Evolutionary conservation across 30 jellyfish, hydroid and myxozoan genomes (phyloP), one percentile per base, ranked within the genome.

Genomic region (Chrysaora quinquecirrha): DNA sequence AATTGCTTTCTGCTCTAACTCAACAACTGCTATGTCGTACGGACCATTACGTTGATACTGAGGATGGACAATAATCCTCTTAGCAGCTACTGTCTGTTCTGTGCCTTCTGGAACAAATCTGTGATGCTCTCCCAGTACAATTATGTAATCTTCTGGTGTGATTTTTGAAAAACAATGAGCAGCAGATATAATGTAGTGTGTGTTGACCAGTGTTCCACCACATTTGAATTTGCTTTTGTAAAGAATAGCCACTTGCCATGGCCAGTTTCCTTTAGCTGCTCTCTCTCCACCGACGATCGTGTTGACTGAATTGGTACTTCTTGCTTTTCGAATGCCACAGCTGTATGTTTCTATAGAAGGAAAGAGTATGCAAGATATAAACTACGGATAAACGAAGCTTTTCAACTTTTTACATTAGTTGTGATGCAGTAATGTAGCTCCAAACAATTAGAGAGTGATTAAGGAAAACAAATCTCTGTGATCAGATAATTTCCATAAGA

Each of bases 181-280:
- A 21, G 98, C 98, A 1, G 98, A 48, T 76, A 91, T 71, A 43
- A 91, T 56, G 56, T 48, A 64, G 27, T 90, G 78, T 19, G 71
- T 48, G 35, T 65, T 64, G 30, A 91, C 91, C 85, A 91, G 58
- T 9, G 96, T 73, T 2, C 98, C 98, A 20, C 98, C 96, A 66
- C 98, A 91, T 18, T 32, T 33, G 87, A 91, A 91, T 4, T 16
- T 38, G 20, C 87, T 85, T 28, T 86, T 75, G 18, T 22, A 28
- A 72, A 33, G 46, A 24, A 85, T 20, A 1, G 98, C 98, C 43
- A 65, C 95, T 49, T 91, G 98, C 98, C 98, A 91, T 11, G 98
- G 98, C 96, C 96, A 91, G 27, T n/a, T 16, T 16, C 96, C 96
- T 65, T 85, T 85, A 7, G 76, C 64, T 12, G 91, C 91, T 0